Evolutionary conservation across 1,140 invertebrate genomes (phyloP), one percentile per base, ranked within the genome.

Genomic region (Tetranychus cinnabarinus): DNA sequence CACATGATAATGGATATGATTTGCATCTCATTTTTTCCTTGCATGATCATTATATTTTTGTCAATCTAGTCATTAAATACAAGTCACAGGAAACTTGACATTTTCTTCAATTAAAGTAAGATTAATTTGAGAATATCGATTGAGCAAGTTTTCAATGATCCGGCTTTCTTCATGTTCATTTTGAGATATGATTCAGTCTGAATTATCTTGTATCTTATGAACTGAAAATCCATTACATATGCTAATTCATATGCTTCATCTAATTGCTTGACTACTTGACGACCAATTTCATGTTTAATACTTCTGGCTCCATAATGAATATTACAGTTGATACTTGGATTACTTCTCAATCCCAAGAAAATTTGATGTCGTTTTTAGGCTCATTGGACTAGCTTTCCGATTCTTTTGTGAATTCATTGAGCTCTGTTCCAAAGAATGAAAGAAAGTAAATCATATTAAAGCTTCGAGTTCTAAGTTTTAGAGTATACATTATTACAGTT

Each of bases 371-470:
- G 81, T 37, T 81, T 75, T 66, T 76, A 73, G 8, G 83, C 83
- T 77, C 65, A 48, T 69, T 63, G 12, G 85, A 80, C 88, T 88
- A 92, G 33, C 77, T 77, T 63, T 83, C 74, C 56, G 92, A 73
- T 76, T 92, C 88, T 68, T 78, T 78, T 13, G 78, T 75, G 1
- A 93, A 74, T 68, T 83, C 78, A 60, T 82, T 73, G 31, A 92
- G 74, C 74, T 92, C 88, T 47, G 78, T 77, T 61, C 81, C 76
- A 15, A 86, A 89, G 74, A 93, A 92, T 45, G 88, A 88, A 66
- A 92, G 72, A 72, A 93, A 93, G 70, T 92, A 92, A 10, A 93
- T 85, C 65, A 92, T 89, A n/a, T n/a, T n/a, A n/a, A n/a, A n/a
- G n/a, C n/a, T n/a, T n/a, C n/a, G n/a, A n/a, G n/a, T n/a, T n/a